Conservation (phyloP, 2,113 vertebrate species). For the Martes martes region DNA sequence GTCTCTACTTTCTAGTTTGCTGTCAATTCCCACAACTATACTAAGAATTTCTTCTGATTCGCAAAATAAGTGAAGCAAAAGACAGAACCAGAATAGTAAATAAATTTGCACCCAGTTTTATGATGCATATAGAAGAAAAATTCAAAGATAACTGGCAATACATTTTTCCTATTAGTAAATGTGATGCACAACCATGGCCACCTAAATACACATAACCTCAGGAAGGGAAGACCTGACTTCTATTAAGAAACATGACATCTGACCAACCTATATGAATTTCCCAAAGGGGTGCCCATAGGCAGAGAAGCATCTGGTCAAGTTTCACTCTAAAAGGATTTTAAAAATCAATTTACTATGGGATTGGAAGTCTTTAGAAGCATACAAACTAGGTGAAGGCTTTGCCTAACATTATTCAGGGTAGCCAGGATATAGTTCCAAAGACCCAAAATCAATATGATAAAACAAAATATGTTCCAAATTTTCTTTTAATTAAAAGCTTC, state of each 20-base stretch:
- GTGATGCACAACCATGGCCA: neutral
- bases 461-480: constrained; percentile 62
- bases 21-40: neutral
- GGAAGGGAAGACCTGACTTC: neutral
- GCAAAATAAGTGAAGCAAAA: neutral
- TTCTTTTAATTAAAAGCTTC: constrained; percentile 10
- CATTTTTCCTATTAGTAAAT: neutral
- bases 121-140: neutral
- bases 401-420: constrained; percentile 63
- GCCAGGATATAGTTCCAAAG: constrained; percentile 29
- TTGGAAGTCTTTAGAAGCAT: constrained; percentile 42
- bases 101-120: neutral
- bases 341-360: neutral
- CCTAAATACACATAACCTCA: neutral
- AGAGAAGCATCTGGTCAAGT: neutral
- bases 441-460: constrained; percentile 63
- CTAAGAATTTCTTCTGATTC: neutral
- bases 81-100: neutral
- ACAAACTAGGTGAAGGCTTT: constrained; percentile 51
- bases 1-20: neutral
- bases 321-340: neutral
- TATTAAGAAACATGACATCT: neutral
- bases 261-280: neutral
- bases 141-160: neutral
- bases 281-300: neutral